Evolutionary conservation across 2,888 invertebrate genomes (phyloP).

Genomic region (Pollenia angustigena): DNA sequence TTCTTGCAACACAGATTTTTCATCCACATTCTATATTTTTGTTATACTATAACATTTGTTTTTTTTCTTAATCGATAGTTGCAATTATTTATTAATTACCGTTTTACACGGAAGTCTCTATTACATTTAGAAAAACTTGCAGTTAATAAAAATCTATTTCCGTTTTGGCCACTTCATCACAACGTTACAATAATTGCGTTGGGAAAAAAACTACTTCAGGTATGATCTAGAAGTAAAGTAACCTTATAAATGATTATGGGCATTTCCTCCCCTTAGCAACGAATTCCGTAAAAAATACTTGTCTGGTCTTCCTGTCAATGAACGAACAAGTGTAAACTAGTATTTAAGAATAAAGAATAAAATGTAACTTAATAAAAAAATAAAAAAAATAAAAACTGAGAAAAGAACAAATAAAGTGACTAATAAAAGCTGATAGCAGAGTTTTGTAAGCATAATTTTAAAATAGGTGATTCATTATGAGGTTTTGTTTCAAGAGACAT

Average conservation of each 20-base stretch:
- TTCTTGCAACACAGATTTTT: no score
- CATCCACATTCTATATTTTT: background rate
- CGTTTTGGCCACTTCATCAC: slow-evolving; percentile 32
- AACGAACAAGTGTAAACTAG: slow-evolving; percentile 19
- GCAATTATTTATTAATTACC: slow-evolving; percentile 16
- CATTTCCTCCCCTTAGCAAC: slow-evolving; percentile 42
- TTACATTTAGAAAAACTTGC: slow-evolving; percentile 22
- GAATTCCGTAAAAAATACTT: slow-evolving; percentile 15
- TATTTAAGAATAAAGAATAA: slow-evolving; percentile 14
- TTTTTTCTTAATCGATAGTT: background rate
- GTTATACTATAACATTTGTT: background rate
- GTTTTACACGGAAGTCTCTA: slow-evolving; percentile 28
- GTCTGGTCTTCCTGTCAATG: slow-evolving; percentile 57
- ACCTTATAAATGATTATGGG: slow-evolving; percentile 42
- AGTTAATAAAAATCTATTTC: slow-evolving; percentile 53
- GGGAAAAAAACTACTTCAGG: slow-evolving; percentile 26
- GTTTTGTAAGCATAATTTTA: background rate
- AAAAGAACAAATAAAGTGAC: slow-evolving; percentile 51
- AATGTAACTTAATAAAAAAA: background rate
- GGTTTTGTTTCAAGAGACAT: no score
- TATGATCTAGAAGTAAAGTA: slow-evolving; percentile 34
- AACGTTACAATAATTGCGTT: slow-evolving; percentile 7
- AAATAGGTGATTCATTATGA: no score
- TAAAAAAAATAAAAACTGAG: background rate
- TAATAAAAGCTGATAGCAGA: slow-evolving; percentile 53